phyloP scores from a whole-genome alignment of 1,140 invertebrate genomes.

The Drosophila sproati region DNA sequence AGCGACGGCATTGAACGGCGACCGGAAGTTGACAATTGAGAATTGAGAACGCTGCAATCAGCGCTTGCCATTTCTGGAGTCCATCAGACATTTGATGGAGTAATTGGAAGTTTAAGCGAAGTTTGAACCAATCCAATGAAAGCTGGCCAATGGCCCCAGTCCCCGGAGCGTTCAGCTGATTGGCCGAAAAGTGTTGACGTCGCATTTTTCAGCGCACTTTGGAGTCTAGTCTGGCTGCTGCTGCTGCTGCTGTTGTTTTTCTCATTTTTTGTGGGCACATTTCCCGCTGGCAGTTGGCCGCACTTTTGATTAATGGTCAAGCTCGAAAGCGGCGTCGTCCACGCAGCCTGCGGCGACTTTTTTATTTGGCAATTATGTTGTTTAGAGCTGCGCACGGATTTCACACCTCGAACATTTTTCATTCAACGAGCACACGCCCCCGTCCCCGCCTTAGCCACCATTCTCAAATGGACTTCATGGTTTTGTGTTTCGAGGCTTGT shows the following conservation, averaged over 20 bases:
- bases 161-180: conserved; percentile 42
- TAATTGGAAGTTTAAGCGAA: background rate
- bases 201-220: conserved; percentile 55
- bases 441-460: background rate
- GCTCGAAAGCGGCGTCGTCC: conserved; percentile 44
- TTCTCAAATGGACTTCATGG: conserved; percentile 54
- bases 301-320: conserved; percentile 78
- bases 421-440: conserved; percentile 47
- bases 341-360: conserved; percentile 66
- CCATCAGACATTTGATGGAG: background rate
- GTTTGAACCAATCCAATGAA: background rate
- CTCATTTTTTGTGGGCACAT: conserved; percentile 34
- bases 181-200: conserved; percentile 77
- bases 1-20: conserved; percentile 13
- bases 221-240: conserved; percentile 15
- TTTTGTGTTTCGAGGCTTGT: conserved; percentile 81
- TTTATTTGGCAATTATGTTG: conserved; percentile 83
- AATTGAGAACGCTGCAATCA: conserved; percentile 58
- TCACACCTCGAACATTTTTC: conserved; percentile 80
- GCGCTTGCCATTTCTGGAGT: conserved; percentile 13
- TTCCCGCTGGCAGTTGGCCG: conserved; percentile 34
- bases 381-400: conserved; percentile 73
- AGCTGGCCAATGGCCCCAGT: background rate
- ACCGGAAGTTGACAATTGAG: conserved; percentile 62
- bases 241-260: conserved; percentile 34